Conservation (phyloP, 2,888 invertebrate genomes). For the Acanthosepion esculentum region DNA sequence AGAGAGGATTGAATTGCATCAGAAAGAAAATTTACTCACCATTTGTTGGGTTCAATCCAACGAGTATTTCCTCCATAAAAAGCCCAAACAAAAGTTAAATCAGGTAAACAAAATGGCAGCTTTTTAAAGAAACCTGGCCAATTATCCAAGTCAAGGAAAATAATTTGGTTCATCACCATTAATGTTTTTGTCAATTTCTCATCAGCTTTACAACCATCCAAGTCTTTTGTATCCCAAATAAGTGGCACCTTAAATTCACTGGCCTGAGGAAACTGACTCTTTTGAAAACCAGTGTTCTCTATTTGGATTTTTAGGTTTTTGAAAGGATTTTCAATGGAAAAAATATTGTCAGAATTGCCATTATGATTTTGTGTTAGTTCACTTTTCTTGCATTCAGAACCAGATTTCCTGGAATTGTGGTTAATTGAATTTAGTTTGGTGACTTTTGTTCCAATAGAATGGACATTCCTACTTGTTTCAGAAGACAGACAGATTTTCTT, state of each 20-base stretch:
- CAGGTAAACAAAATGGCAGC: conserved; percentile 57
- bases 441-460: neutral
- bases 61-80: conserved; percentile 58
- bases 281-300: neutral
- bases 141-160: conserved; percentile 65
- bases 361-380: neutral
- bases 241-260: conserved; percentile 24
- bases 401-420: neutral
- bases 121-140: conserved; percentile 60
- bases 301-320: neutral
- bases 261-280: neutral
- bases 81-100: conserved; percentile 61
- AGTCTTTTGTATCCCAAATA: neutral
- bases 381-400: neutral
- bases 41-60: conserved; percentile 57
- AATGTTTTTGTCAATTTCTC: conserved; percentile 52
- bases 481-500: neutral
- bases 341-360: neutral
- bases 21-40: conserved; percentile 50
- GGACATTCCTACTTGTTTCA: neutral
- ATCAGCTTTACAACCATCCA: neutral
- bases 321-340: conserved; percentile 12
- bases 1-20: neutral
- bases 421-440: neutral
- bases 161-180: conserved; percentile 57